Base-by-base conservation (phyloP, 2,797 vertebrate genomes). In the Anniella stebbinsi region DNA sequence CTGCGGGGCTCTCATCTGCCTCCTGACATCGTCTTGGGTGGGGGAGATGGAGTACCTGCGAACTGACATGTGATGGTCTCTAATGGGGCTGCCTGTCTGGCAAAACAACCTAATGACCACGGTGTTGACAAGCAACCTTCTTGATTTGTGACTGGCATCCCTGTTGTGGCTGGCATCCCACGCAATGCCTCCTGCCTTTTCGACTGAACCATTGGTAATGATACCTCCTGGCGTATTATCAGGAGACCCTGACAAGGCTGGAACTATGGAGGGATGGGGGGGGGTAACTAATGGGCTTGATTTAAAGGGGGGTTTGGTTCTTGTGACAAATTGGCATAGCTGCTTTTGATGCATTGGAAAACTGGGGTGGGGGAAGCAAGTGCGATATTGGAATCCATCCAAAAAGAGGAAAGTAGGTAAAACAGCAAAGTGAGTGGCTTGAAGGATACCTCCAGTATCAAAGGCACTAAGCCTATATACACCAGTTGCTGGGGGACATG, bases 1-100 rank as follows among this genome's bases (percentile, higher is more conserved):
- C 4, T 18, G 33, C 6, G 1, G 28, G 48, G 77, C 45, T 72
- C 73, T 36, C 2, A 17, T 45, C 66, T 80, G 36, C 41, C 87
- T 66, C 60, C 78, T 75, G 90, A 63, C 72, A 72, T 73, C 51
- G 87, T 48, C 84, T 38, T 45, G n/a, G 41, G 66, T 23, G 41
- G 51, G 3, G 33, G n/a, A 2, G 2, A 51, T 13, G 63, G 36
- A 28, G 60, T 54, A 30, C 80, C 17, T 2, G 25, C 3, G 30
- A 70, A 23, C 72, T 92, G 91, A 88, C 91, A 88, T n/a, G 63
- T 86, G 82, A 82, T 86, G 73, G 57, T 33, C 87, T 87, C 89
- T 89, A 91, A 84, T 92, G 75, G 87, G 84, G 72, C 84, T 60
- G 13, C 54, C 25, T 63, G 69, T 81, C 76, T 69, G 30, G 69